Evolutionary conservation across 2,113 vertebrate genomes (phyloP).

Genomic region (Oreochromis niloticus): DNA sequence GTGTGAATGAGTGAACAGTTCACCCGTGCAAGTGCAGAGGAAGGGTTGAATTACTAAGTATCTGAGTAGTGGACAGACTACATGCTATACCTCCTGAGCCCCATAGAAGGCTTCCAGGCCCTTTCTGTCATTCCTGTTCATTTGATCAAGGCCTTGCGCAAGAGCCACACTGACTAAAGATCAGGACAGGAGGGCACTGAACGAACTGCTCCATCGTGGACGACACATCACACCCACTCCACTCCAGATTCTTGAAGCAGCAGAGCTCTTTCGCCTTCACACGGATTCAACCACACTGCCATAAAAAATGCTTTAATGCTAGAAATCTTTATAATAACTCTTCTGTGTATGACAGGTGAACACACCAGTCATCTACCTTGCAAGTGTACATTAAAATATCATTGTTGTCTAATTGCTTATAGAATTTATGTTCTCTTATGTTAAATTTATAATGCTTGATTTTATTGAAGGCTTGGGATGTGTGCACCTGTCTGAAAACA

Average conservation of each 20-base stretch:
- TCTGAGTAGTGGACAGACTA: neutral
- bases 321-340: neutral
- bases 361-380: neutral
- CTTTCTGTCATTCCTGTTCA: neutral
- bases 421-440: neutral
- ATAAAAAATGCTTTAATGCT: neutral
- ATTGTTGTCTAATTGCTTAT: neutral
- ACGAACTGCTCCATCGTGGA: accelerated
- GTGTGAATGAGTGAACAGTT: neutral
- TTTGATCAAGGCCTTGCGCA: neutral
- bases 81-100: neutral
- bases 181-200: neutral
- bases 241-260: neutral
- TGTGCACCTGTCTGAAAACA: neutral
- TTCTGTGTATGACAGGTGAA: neutral
- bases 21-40: neutral
- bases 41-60: neutral
- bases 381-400: neutral
- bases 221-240: neutral
- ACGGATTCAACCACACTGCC: neutral
- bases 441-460: neutral
- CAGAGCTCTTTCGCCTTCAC: neutral
- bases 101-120: neutral
- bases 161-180: neutral
- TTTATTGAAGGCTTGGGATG: neutral